phyloP scores from a whole-genome alignment of 2,888 invertebrate genomes.

The Phaedon cochleariae region DNA sequence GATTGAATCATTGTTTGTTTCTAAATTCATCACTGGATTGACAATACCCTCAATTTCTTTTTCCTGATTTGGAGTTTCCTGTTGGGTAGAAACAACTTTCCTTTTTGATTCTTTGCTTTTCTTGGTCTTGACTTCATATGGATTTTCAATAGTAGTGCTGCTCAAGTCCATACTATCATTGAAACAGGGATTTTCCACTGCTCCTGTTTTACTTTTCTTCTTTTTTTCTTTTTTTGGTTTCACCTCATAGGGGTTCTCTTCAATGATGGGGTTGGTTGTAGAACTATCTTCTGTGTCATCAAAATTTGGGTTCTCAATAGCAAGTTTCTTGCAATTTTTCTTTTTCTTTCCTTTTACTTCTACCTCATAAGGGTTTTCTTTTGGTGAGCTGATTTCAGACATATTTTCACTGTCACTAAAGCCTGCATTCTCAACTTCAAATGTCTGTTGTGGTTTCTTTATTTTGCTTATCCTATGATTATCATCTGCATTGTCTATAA shows the following conservation, averaged over 20 bases:
- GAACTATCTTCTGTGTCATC: slow-evolving; percentile 18
- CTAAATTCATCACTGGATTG: slow-evolving; percentile 44
- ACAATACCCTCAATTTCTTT: slow-evolving; percentile 31
- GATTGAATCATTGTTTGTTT: slow-evolving; percentile 23
- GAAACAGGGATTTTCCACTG: slow-evolving; percentile 2
- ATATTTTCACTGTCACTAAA: slow-evolving; percentile 32
- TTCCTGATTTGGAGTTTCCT: not conserved
- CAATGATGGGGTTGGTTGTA: slow-evolving; percentile 7
- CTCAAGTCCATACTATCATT: not conserved
- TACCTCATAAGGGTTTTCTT: slow-evolving; percentile 41
- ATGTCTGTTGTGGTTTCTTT: slow-evolving; percentile 26
- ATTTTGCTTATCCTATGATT: slow-evolving; percentile 16
- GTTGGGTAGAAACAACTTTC: not conserved
- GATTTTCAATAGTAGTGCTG: not conserved
- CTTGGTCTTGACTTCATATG: slow-evolving; percentile 4
- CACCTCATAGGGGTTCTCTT: slow-evolving; percentile 31
- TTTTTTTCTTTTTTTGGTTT: slow-evolving; percentile 25
- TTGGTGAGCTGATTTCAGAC: slow-evolving; percentile 4
- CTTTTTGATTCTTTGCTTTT: slow-evolving; percentile 2
- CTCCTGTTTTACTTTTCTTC: not conserved
- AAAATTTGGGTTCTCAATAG: slow-evolving; percentile 40
- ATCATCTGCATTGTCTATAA: not conserved
- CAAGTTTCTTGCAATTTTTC: slow-evolving; percentile 22
- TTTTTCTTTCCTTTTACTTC: slow-evolving; percentile 40
- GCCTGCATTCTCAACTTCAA: slow-evolving; percentile 33